Conservation (phyloP, 2,113 vertebrate species). For the Channa maculata region DNA sequence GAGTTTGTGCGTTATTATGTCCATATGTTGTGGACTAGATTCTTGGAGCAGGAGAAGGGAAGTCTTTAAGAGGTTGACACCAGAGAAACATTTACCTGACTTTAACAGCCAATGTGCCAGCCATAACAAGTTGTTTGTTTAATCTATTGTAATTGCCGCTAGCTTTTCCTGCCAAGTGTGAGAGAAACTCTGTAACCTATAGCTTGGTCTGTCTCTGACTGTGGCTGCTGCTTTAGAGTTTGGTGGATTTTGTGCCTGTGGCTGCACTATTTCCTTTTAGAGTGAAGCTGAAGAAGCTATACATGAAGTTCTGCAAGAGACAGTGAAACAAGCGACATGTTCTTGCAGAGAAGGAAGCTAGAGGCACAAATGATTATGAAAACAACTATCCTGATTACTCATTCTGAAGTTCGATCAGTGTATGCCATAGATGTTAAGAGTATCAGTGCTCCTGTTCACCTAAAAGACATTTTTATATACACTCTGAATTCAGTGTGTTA, state of each 20-base stretch:
- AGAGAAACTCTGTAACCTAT: slow-evolving; percentile 38
- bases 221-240: slow-evolving; percentile 2
- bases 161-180: slow-evolving; percentile 60
- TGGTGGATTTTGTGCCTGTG: slow-evolving; percentile 23
- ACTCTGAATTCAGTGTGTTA: background rate
- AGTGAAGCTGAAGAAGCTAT: slow-evolving; percentile 9
- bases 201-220: slow-evolving; percentile 18
- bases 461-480: background rate
- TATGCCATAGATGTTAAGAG: background rate
- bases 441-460: background rate
- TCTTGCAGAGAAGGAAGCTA: too few relatives aligned
- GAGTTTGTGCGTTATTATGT: slow-evolving; percentile 29
- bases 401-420: background rate
- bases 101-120: slow-evolving; percentile 55
- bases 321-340: background rate
- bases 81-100: slow-evolving; percentile 60
- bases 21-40: slow-evolving; percentile 63
- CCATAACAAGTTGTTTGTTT: slow-evolving; percentile 60
- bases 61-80: slow-evolving; percentile 55
- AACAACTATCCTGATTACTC: background rate
- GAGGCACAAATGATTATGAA: background rate
- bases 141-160: slow-evolving; percentile 61
- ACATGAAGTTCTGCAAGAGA: slow-evolving; percentile 3
- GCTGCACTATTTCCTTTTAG: slow-evolving; percentile 25
- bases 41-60: slow-evolving; percentile 29